These are phyloP conservation scores for Orchesellides sinensis DNA, from an alignment of 2,888 invertebrate species.

Conservation along the genomic window DNA sequence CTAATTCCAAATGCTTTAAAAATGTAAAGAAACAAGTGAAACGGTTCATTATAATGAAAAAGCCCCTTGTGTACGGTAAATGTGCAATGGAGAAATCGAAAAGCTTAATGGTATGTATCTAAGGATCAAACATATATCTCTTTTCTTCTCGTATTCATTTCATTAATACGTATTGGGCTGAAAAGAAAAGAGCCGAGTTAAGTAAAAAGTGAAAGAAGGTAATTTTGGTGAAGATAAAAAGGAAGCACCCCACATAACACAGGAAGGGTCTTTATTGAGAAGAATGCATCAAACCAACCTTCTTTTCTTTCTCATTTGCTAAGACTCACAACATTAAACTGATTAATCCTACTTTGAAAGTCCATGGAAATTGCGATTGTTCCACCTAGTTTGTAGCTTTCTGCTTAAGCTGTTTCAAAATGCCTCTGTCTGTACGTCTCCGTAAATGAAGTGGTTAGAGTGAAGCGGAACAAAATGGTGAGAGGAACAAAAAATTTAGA, in stretches of 20 bases:
- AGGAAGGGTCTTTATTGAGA: slow-evolving; percentile 1
- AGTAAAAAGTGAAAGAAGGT: slow-evolving; percentile 6
- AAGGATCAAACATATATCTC: not conserved
- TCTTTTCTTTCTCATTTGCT: slow-evolving; percentile 4
- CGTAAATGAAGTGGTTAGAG: slow-evolving; percentile 32
- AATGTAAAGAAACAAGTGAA: not conserved
- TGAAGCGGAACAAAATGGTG: slow-evolving; percentile 31
- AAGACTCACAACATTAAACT: slow-evolving; percentile 63
- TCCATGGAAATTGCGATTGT: slow-evolving; percentile 67
- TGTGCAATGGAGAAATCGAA: slow-evolving; percentile 33
- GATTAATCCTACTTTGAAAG: slow-evolving; percentile 62
- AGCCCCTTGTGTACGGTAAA: slow-evolving; percentile 45
- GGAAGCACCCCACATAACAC: not conserved
- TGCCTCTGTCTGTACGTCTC: not conserved
- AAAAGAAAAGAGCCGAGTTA: not conserved
- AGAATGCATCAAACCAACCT: not conserved
- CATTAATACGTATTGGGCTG: not conserved
- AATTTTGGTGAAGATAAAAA: slow-evolving; percentile 39
- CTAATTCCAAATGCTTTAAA: not conserved
- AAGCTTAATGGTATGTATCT: slow-evolving; percentile 19
- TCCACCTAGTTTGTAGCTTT: slow-evolving; percentile 65
- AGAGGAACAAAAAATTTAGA: not conserved
- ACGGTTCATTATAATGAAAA: slow-evolving; percentile 10
- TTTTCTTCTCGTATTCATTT: not conserved
- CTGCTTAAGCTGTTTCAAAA: slow-evolving; percentile 17